These are phyloP conservation scores for Cryptus armator DNA, from an alignment of 2,888 invertebrate species.

Conservation along the genomic window DNA sequence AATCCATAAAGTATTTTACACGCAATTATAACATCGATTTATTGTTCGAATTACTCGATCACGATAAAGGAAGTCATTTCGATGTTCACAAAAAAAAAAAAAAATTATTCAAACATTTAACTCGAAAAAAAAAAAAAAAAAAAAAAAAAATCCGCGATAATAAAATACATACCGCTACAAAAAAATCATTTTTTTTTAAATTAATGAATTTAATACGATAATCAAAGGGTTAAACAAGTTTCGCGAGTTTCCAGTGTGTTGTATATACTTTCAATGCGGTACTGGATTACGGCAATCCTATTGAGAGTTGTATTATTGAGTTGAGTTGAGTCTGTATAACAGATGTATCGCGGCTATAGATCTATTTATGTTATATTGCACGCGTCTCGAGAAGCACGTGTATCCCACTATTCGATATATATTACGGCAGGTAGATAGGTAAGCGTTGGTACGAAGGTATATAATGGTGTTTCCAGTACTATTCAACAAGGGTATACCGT, in stretches of 20 bases:
- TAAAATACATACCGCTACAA: too few species aligned
- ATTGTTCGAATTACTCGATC: background rate
- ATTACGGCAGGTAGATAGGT: constrained; percentile 10
- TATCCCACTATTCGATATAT: constrained; percentile 19
- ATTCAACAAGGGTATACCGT: constrained; percentile 31
- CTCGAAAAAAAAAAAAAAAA: background rate
- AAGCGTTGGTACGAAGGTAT: constrained; percentile 10
- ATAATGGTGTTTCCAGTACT: constrained; percentile 32
- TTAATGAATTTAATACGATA: background rate
- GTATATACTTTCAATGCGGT: background rate
- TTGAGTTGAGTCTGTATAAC: constrained; percentile 44
- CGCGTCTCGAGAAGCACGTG: constrained; percentile 39
- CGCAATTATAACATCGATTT: constrained; percentile 5
- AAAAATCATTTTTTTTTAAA: too few species aligned
- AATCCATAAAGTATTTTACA: constrained; percentile 34
- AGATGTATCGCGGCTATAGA: constrained; percentile 47
- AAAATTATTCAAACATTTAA: background rate
- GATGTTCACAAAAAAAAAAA: background rate
- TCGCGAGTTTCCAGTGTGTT: background rate
- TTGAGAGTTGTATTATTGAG: constrained; percentile 6
- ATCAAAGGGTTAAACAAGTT: background rate
- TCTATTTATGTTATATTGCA: constrained; percentile 35
- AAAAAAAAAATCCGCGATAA: too few species aligned
- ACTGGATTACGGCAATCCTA: constrained; percentile 17
- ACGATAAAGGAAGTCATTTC: background rate